Evolutionary conservation across 2,113 vertebrate genomes (phyloP).

Genomic region (Syngnathus floridae): DNA sequence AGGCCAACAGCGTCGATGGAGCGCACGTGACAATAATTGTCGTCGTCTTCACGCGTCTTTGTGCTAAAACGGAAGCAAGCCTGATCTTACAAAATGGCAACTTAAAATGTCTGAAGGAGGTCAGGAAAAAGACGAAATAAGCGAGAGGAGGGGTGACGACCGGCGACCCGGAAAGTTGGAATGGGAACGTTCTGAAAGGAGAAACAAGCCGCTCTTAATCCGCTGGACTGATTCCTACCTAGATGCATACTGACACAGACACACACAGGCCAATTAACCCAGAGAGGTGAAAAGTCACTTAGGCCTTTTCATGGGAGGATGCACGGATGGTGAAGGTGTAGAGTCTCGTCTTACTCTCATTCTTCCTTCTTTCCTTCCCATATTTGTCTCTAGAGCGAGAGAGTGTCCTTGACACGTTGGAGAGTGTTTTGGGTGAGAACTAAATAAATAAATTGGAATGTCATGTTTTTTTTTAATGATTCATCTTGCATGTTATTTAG

Average conservation of each 20-base stretch:
- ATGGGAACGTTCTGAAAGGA: constrained; percentile 5
- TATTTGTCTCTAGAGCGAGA: neutral
- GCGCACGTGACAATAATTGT: neutral
- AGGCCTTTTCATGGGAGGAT: constrained; percentile 53
- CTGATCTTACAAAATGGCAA: neutral
- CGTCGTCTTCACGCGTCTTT: neutral
- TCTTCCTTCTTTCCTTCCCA: constrained; percentile 15
- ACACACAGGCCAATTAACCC: constrained; percentile 58
- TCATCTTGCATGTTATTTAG: neutral
- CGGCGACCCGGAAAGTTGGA: neutral
- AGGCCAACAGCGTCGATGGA: neutral
- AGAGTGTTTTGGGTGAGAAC: neutral
- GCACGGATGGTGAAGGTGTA: constrained; percentile 34
- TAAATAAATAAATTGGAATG: too few relatives aligned
- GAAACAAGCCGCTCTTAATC: constrained; percentile 64
- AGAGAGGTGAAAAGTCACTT: constrained; percentile 46
- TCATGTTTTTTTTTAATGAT: neutral
- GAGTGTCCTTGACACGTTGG: neutral
- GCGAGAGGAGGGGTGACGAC: neutral
- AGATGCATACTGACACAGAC: constrained; percentile 16
- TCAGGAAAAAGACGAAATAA: constrained; percentile 3
- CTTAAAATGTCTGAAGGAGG: neutral
- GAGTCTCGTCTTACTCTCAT: constrained; percentile 18
- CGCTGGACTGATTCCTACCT: constrained; percentile 64
- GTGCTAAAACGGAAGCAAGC: neutral